A percentile compares a stretch with the other conserved stretches of the same genome.
Evolutionary conservation across 2,888 invertebrate species (phyloP).

Genomic region (Ornithoptera alexandrae): DNA sequence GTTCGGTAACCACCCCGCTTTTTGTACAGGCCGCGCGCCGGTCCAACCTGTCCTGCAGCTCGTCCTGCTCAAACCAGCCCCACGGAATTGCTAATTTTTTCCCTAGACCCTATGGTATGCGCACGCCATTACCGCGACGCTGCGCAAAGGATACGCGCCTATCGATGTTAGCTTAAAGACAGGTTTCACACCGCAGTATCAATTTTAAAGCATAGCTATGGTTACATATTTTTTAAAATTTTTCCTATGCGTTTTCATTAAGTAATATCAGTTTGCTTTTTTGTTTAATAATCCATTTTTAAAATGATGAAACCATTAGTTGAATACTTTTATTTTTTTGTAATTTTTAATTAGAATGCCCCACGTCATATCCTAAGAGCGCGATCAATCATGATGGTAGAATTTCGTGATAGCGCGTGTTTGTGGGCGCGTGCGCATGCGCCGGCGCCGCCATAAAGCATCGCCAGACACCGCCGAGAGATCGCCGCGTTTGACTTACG

Average conservation of each 20-base stretch:
- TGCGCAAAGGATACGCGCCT: background rate
- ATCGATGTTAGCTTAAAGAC: slow-evolving; percentile 6
- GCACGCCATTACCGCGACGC: slow-evolving; percentile 18
- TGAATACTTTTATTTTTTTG: no score
- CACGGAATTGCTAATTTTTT: slow-evolving; percentile 33
- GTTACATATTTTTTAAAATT: no score
- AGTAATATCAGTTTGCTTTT: no score
- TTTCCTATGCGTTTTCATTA: no score
- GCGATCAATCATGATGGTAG: slow-evolving; percentile 18
- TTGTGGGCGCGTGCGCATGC: slow-evolving; percentile 11
- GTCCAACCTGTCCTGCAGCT: slow-evolving; percentile 31
- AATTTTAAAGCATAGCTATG: no score
- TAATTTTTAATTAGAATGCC: no score
- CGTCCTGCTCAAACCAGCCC: slow-evolving; percentile 23
- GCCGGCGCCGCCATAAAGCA: slow-evolving; percentile 25
- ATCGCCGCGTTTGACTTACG: slow-evolving; percentile 19
- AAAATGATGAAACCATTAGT: no score
- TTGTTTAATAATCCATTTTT: no score
- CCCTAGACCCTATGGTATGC: slow-evolving; percentile 29
- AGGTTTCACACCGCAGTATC: slow-evolving; percentile 1
- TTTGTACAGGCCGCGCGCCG: slow-evolving; percentile 40
- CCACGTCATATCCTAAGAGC: slow-evolving; percentile 10
- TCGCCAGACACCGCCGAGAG: slow-evolving; percentile 17
- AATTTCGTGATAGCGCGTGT: slow-evolving; percentile 11
- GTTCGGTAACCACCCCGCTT: slow-evolving; percentile 41